Evolutionary conservation across 1,140 invertebrate genomes (phyloP).

Genomic region (Drosophila nebulosa): DNA sequence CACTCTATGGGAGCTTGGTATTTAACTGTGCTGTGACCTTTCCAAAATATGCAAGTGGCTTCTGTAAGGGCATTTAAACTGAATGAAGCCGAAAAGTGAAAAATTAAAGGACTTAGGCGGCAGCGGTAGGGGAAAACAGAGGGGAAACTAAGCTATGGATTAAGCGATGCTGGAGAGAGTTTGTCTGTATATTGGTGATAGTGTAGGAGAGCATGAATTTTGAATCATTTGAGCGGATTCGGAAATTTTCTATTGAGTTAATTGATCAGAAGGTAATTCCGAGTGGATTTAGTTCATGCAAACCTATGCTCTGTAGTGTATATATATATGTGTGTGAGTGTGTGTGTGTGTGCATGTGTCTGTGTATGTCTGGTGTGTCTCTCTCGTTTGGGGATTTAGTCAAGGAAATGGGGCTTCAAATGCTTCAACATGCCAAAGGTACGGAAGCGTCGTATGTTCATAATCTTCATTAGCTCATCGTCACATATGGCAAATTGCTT

Average conservation of each 20-base stretch:
- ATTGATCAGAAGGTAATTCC: not conserved
- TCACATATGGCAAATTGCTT: slow-evolving; percentile 97
- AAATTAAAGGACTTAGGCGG: not conserved
- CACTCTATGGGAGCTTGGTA: no score
- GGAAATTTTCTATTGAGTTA: not conserved
- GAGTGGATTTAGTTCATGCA: not conserved
- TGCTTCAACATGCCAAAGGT: slow-evolving; percentile 98
- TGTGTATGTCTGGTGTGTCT: slow-evolving; percentile 6
- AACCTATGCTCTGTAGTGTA: slow-evolving; percentile 6
- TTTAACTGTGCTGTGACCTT: no score
- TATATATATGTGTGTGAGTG: not conserved
- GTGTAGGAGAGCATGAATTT: not conserved
- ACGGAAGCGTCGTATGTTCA: slow-evolving; percentile 93
- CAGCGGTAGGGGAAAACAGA: not conserved
- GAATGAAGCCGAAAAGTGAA: not conserved
- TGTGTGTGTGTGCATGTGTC: not conserved
- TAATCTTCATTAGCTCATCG: slow-evolving; percentile 93
- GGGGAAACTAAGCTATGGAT: not conserved
- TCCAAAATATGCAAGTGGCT: not conserved
- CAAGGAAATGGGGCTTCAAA: slow-evolving; percentile 93
- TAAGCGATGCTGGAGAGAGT: not conserved
- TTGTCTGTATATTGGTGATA: not conserved
- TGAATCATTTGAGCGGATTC: not conserved
- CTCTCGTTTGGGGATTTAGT: slow-evolving; percentile 80
- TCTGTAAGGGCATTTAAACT: not conserved